phyloP scores from a whole-genome alignment of 2,797 vertebrate genomes.

The Typhlichthys eigenmanni region DNA sequence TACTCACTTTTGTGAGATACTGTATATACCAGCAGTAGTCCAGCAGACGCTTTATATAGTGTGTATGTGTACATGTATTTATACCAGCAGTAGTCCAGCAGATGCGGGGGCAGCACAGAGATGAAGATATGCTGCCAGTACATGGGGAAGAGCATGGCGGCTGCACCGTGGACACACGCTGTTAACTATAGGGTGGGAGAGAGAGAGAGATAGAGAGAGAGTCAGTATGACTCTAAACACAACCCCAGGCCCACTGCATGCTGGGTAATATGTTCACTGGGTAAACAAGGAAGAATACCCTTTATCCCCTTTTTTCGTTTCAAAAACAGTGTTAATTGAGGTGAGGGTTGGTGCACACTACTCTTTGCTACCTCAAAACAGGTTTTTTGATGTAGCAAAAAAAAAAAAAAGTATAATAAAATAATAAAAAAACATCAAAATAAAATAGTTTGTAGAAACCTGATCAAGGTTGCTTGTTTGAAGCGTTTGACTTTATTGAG shows the following conservation, averaged over 20 bases:
- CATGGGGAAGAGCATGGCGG: slow-evolving; percentile 96
- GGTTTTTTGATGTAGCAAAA: not conserved
- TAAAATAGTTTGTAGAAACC: not conserved
- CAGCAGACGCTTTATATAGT: slow-evolving; percentile 4
- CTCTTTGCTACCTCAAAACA: slow-evolving; percentile 10
- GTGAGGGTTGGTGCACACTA: not conserved
- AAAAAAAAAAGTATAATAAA: too few relatives aligned
- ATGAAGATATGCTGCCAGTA: slow-evolving; percentile 99
- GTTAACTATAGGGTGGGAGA: slow-evolving; percentile 83
- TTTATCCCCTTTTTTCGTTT: too few relatives aligned
- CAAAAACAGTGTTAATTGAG: too few relatives aligned
- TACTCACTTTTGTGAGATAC: too few relatives aligned
- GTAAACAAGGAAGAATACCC: too few relatives aligned
- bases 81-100: slow-evolving; percentile 99
- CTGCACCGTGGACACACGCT: slow-evolving; percentile 94
- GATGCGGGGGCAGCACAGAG: slow-evolving; percentile 95
- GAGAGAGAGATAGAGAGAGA: slow-evolving; percentile 13
- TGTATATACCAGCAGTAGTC: not conserved
- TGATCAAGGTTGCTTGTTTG: slow-evolving; percentile 26
- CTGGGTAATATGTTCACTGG: too few relatives aligned
- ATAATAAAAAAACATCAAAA: slow-evolving; percentile 1
- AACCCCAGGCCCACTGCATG: not conserved
- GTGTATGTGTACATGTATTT: slow-evolving; percentile 2
- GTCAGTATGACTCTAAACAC: not conserved
- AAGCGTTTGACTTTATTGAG: slow-evolving; percentile 32